Evolutionary conservation across 2,113 vertebrate genomes (phyloP).

Genomic region (Dendropsophus ebraccatus): DNA sequence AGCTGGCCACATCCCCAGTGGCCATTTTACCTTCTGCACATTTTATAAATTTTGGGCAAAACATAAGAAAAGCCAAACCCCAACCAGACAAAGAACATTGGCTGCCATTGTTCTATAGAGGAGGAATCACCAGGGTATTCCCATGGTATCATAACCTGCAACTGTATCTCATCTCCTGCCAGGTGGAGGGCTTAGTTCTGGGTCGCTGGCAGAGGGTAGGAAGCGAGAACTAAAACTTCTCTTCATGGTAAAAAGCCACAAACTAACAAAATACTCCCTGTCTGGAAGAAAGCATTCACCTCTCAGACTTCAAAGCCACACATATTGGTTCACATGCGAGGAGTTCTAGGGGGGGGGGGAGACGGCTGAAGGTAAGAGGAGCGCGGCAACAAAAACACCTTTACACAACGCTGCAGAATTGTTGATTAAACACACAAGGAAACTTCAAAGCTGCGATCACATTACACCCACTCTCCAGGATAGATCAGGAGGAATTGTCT

Average conservation of each 20-base stretch:
- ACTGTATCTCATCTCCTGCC: not conserved
- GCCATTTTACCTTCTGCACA: not conserved
- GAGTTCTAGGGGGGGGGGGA: not conserved
- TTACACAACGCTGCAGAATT: not conserved
- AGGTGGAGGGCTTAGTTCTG: conserved; percentile 67
- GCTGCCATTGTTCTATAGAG: not conserved
- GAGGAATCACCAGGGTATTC: not conserved
- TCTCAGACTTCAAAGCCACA: conserved; percentile 20
- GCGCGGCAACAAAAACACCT: not conserved
- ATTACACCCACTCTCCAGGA: not conserved
- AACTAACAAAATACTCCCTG: conserved; percentile 44
- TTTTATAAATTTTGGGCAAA: not conserved
- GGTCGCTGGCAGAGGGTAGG: conserved; percentile 76
- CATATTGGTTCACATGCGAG: not conserved
- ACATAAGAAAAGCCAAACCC: not conserved
- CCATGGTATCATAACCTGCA: not conserved
- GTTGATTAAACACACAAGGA: not conserved
- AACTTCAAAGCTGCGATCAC: not conserved
- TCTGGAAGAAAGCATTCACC: not conserved
- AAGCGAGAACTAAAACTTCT: conserved; percentile 63
- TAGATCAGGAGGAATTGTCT: not conserved
- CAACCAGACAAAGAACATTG: not conserved
- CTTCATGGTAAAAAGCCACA: conserved; percentile 81
- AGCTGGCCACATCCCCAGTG: not conserved
- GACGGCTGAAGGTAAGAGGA: not conserved